Base-by-base conservation (phyloP, 2,888 invertebrate genomes). In the Palloptera scutellata region DNA sequence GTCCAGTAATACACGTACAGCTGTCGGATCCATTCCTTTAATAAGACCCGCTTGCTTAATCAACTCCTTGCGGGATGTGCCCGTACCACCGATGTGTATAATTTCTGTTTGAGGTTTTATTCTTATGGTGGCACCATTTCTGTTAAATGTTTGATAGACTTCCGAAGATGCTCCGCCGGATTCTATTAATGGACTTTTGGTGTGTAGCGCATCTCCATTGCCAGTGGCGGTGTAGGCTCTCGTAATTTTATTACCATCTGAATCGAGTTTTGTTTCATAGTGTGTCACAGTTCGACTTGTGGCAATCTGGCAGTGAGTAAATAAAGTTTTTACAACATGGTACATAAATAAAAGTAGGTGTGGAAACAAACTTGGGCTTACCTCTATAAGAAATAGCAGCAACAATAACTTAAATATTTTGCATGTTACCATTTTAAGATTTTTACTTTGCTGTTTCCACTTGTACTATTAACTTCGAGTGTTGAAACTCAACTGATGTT, bases 1-100 rank as follows among this genome's bases (percentile, higher is more conserved):
- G 1, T 73, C 70, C 73, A 81, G 72, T 20, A 81, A 52, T 52
- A 80, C 77, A 0, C 65, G 60, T 51, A 81, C 58, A 3, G 68
- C 72, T 2, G 66, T 58, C 17, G 74, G 69, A 60, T 77, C 76
- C 68, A 81, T 70, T 30, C 78, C 79, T 61, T 75, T 65, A 1
- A 63, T 60, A 11, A 67, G 63, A 8, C 70, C 66, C n/a, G 78
- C 78, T 55, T 76, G 69, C 20, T 72, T 71, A 1, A 72, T 19
- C 10, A 64, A 8, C 19, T 72, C 64, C 1, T 69, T 69, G 9
- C 67, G 58, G 1, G 68, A 68, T 9, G 54, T 43, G 15, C 58
- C 45, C 1, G 65, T 61, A 1, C 67, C 66, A 8, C 69, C 69
- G 30, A 72, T 63, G 12, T 64, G 70, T 15, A 72, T 65, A 0